Evolutionary conservation across 2,888 invertebrate genomes (phyloP).

Genomic region (Branchinecta sandiegonensis): DNA sequence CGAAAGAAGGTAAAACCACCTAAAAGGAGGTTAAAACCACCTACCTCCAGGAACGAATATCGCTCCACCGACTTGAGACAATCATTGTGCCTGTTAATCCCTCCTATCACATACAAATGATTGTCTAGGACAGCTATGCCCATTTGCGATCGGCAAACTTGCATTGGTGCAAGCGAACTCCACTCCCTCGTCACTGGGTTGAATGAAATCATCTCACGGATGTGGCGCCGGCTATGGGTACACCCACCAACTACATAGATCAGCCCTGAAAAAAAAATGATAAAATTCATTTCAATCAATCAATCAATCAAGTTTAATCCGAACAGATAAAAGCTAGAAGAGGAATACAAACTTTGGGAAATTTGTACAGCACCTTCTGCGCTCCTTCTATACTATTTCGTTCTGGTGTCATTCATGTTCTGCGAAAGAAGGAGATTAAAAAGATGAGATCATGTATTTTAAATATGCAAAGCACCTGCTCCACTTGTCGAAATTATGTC

Average conservation of each 20-base stretch:
- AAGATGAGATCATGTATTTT: too few relatives aligned
- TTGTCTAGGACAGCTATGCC: conserved; percentile 69
- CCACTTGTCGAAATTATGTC: too few relatives aligned
- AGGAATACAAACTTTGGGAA: too few relatives aligned
- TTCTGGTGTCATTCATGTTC: too few relatives aligned
- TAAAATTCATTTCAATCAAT: too few relatives aligned
- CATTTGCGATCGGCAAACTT: conserved; percentile 68
- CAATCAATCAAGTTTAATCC: too few relatives aligned
- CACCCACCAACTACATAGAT: conserved; percentile 86
- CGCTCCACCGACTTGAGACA: conserved; percentile 67
- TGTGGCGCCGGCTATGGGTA: conserved; percentile 60
- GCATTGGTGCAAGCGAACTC: conserved; percentile 59
- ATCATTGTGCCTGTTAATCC: conserved; percentile 63
- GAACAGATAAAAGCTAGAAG: too few relatives aligned
- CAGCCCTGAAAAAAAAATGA: conserved; percentile 42
- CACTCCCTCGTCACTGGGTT: conserved; percentile 67
- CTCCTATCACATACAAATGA: conserved; percentile 73
- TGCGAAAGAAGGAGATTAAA: too few relatives aligned
- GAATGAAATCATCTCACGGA: conserved; percentile 62
- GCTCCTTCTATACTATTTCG: too few relatives aligned
- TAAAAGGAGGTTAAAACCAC: conserved; percentile 21
- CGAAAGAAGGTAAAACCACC: too few relatives aligned
- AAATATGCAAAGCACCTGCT: too few relatives aligned
- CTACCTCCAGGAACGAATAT: conserved; percentile 62
- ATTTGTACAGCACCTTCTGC: too few relatives aligned